Evolutionary conservation across 2,888 invertebrate species (phyloP).

Genomic region (Timandra comae): DNA sequence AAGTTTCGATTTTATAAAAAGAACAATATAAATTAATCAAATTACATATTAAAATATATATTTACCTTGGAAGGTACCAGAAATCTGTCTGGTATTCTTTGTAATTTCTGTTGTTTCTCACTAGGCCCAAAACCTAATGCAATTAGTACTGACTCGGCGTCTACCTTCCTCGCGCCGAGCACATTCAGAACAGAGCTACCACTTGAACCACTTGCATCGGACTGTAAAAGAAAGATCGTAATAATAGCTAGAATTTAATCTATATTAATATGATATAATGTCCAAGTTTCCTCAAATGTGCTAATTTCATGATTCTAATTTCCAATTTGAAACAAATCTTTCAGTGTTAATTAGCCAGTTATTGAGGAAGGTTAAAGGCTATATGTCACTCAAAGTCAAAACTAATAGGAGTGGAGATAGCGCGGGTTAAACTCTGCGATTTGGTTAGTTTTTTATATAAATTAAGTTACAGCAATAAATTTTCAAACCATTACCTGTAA

Average conservation of each 20-base stretch:
- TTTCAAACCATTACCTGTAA: conserved; percentile 51
- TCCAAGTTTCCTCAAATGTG: too few species aligned
- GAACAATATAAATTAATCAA: too few species aligned
- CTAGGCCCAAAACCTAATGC: conserved; percentile 88
- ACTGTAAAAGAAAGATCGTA: conserved; percentile 35
- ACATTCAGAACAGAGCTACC: conserved; percentile 89
- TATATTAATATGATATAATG: not conserved
- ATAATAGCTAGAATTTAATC: conserved; percentile 1
- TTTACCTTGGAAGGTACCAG: conserved; percentile 88
- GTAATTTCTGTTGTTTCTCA: conserved; percentile 80
- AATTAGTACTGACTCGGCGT: conserved; percentile 91
- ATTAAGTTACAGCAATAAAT: not conserved
- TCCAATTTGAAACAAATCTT: too few species aligned
- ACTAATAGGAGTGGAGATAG: not conserved
- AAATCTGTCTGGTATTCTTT: conserved; percentile 88
- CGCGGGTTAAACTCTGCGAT: too few species aligned
- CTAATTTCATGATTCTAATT: too few species aligned
- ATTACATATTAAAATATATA: too few species aligned
- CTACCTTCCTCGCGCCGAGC: conserved; percentile 87
- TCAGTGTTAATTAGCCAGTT: too few species aligned
- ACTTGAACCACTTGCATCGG: conserved; percentile 71
- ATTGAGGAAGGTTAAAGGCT: too few species aligned
- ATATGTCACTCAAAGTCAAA: not conserved
- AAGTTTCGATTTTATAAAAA: too few species aligned
- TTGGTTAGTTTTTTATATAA: too few species aligned